Base-by-base conservation (phyloP, 92 coral and sea anemone genomes). In the Muricea muricata region DNA sequence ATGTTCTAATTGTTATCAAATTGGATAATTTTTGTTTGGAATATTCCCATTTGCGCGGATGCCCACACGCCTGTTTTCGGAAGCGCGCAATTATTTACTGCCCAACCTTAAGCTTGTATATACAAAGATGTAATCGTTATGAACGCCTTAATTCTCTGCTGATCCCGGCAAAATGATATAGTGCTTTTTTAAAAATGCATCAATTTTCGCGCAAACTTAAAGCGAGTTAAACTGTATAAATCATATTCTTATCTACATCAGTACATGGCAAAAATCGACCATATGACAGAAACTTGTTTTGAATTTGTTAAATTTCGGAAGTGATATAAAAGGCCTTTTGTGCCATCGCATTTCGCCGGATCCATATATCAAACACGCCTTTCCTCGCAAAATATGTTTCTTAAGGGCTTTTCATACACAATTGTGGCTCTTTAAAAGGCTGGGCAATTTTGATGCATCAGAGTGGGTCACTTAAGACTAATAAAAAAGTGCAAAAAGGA, bases 261-360 rank as follows among this genome's bases (percentile, higher is more conserved):
- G n/a, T n/a, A n/a, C n/a, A n/a, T n/a, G 29, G 65, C 28, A 21
- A 20, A 57, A 20, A 60, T 60, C 37, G 0, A 18, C 18, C 37
- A 20, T 8, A 28, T 7, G 28, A 7, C 5, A 57, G 30, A 32
- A 57, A 32, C 14, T 21, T 57, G 65, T 57, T 57, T 57, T 24
- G 65, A 29, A 75, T 25, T 29, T 83, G 42, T 40, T 83, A 83
- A 37, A 35, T 71, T 50, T 25, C 37, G 32, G 71, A 83, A 1
- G 72, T 83, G 61, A 35, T 83, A 20, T 32, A 57, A 24, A 21
- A 17, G 24, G 31, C 9, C 31, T 28, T 57, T 57, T 28, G 31
- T 57, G 29, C 65, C 3, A 57, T 20, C 29, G 25, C 31, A 57
- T 21, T 30, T 28, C 7, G 31, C 65, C 65, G 65, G 65, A 57